Conservation (phyloP, 2,888 invertebrate species). For the Tachystola acroxantha region DNA sequence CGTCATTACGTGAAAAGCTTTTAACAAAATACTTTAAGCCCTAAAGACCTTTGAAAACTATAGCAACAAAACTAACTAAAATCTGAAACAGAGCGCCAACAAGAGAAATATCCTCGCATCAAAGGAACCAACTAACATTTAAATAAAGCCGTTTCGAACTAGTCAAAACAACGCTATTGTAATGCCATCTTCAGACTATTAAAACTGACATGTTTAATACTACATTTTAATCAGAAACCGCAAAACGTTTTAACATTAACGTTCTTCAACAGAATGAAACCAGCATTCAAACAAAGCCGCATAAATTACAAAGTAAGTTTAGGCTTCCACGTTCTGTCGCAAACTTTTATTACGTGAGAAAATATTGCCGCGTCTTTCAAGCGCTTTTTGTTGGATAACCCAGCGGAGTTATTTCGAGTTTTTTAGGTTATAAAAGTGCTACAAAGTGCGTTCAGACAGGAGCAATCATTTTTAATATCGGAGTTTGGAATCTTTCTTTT, state of each 20-base stretch:
- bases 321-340: slow-evolving; percentile 22
- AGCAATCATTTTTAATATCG: too few relatives aligned
- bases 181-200: slow-evolving; percentile 7
- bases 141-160: not conserved
- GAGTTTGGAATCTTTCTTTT: too few relatives aligned
- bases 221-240: slow-evolving; percentile 9
- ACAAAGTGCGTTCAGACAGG: too few relatives aligned
- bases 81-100: too few relatives aligned
- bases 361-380: slow-evolving; percentile 19
- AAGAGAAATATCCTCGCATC: too few relatives aligned
- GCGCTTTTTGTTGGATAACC: slow-evolving; percentile 8
- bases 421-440: not conserved
- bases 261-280: slow-evolving; percentile 19
- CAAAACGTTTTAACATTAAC: slow-evolving; percentile 11
- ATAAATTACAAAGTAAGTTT: slow-evolving; percentile 49
- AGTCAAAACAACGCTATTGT: slow-evolving; percentile 4
- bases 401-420: slow-evolving; percentile 3
- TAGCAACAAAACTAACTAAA: not conserved
- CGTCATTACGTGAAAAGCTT: too few relatives aligned
- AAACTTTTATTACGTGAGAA: slow-evolving; percentile 39
- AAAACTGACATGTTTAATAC: slow-evolving; percentile 4
- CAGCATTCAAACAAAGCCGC: slow-evolving; percentile 39
- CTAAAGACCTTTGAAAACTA: not conserved
- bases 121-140: slow-evolving; percentile 3
- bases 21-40: not conserved